Percentiles rank a stretch among this genome's conserved stretches.
Evolutionary conservation across 2,888 invertebrate species (phyloP).

Genomic region (Acanthacorydalis orientalis): DNA sequence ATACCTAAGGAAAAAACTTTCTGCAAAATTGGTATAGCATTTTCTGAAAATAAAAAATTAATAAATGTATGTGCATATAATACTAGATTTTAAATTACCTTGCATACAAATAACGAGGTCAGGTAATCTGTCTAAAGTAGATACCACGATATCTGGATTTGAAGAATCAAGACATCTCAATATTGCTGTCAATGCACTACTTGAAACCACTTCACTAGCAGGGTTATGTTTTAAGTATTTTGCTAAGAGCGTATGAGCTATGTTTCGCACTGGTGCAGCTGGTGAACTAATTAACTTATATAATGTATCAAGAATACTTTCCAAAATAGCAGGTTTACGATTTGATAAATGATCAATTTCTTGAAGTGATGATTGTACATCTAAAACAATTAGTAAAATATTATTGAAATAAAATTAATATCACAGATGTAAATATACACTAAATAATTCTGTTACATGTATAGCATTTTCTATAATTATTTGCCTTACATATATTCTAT

Average conservation of each 20-base stretch:
- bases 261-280: slow-evolving; percentile 42
- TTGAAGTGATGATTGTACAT: slow-evolving; percentile 45
- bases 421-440: too few relatives aligned
- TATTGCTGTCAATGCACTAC: slow-evolving; percentile 55
- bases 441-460: too few relatives aligned
- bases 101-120: slow-evolving; percentile 71
- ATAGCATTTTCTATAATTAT: too few relatives aligned
- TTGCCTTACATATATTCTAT: too few relatives aligned
- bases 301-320: slow-evolving; percentile 43
- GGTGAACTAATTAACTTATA: slow-evolving; percentile 45
- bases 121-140: slow-evolving; percentile 65
- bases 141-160: slow-evolving; percentile 61
- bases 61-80: slow-evolving; percentile 1
- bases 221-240: slow-evolving; percentile 54
- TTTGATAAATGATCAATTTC: slow-evolving; percentile 59
- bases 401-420: too few relatives aligned
- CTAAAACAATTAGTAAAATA: slow-evolving; percentile 20
- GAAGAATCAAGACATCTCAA: slow-evolving; percentile 66
- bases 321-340: slow-evolving; percentile 48
- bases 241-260: slow-evolving; percentile 56
- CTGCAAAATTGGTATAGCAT: slow-evolving; percentile 59
- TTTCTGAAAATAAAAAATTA: slow-evolving; percentile 36
- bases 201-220: slow-evolving; percentile 28
- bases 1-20: slow-evolving; percentile 72
- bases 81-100: slow-evolving; percentile 21